Evolutionary conservation across 1,140 invertebrate species (phyloP).

Genomic region (Dendrolimus kikuchii): DNA sequence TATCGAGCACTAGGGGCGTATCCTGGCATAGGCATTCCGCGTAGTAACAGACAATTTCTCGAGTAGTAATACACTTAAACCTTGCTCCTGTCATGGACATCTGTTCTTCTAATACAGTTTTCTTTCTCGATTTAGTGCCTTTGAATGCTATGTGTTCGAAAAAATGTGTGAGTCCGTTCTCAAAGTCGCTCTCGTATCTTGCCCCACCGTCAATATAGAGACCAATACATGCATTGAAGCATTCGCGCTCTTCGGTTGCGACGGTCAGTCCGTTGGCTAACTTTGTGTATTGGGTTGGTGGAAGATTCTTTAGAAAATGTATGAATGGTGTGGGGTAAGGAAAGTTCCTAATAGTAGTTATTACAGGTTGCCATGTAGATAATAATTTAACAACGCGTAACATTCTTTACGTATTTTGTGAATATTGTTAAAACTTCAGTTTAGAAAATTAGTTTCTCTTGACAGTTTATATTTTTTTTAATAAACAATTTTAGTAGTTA

Average conservation of each 20-base stretch:
- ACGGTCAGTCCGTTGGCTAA: slow-evolving; percentile 37
- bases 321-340: slow-evolving; percentile 14
- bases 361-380: slow-evolving; percentile 4
- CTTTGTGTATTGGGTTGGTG: slow-evolving; percentile 17
- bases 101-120: slow-evolving; percentile 78
- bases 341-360: slow-evolving; percentile 2
- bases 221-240: slow-evolving; percentile 75
- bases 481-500: too few species aligned
- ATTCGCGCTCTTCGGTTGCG: slow-evolving; percentile 33
- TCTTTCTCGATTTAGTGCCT: slow-evolving; percentile 77
- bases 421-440: too few species aligned
- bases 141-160: slow-evolving; percentile 88
- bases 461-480: too few species aligned
- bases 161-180: slow-evolving; percentile 85
- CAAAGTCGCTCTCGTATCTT: slow-evolving; percentile 78
- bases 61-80: slow-evolving; percentile 83
- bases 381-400: too few species aligned
- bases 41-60: slow-evolving; percentile 85
- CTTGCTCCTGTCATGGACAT: slow-evolving; percentile 84
- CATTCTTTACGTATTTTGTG: too few species aligned
- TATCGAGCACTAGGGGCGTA: slow-evolving; percentile 77
- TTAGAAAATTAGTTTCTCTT: too few species aligned
- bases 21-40: slow-evolving; percentile 81
- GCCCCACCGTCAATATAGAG: slow-evolving; percentile 85
- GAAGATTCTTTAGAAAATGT: slow-evolving; percentile 21